Base-by-base conservation (phyloP, 2,888 invertebrate genomes). In the Myopa testacea region DNA sequence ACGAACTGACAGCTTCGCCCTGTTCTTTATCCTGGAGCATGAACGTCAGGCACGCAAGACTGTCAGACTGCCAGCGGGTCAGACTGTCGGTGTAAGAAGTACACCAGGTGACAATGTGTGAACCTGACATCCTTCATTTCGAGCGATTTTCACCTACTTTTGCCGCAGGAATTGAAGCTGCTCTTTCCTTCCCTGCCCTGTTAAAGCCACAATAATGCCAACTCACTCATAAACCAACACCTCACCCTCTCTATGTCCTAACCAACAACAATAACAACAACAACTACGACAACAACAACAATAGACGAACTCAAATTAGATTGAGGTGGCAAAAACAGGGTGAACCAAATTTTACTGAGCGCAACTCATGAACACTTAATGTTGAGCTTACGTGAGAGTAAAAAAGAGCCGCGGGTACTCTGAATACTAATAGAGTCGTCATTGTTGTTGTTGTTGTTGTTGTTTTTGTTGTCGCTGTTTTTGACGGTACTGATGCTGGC, bases 331-430 rank as follows among this genome's bases (percentile, higher is more conserved):
- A 19, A 60, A 58, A 34, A 38, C 34, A 52, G 34, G 12, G 26
- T 26, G 65, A 58, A 68, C 16, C 34, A 52, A 52, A 65, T 76
- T 62, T 69, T 69, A 10, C 55, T 62, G 58, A 34, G 52, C 58
- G 40, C 78, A 81, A 81, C 81, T 82, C 82, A 84, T 84, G 84
- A 85, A 83, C 85, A 85, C 84, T 82, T 82, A 82, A 84, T 85
- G 81, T 81, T 80, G 77, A 78, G 82, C 83, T 84, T 83, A 83
- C 82, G 82, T 10, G 6, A 10, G 45, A 45, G 45, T 45, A 45
- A 45, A 82, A 81, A 81, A 81, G 81, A 77, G 76, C 75, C 77
- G 74, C 76, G 77, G 81, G 78, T 80, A 80, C 77, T 80, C 78
- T 82, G 84, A 82, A 85, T 85, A 83, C 83, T 83, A 84, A 84